A percentile compares a stretch with the other conserved stretches of the same genome.
Conservation (phyloP, 2,888 invertebrate genomes). For the Nomada fucata region DNA sequence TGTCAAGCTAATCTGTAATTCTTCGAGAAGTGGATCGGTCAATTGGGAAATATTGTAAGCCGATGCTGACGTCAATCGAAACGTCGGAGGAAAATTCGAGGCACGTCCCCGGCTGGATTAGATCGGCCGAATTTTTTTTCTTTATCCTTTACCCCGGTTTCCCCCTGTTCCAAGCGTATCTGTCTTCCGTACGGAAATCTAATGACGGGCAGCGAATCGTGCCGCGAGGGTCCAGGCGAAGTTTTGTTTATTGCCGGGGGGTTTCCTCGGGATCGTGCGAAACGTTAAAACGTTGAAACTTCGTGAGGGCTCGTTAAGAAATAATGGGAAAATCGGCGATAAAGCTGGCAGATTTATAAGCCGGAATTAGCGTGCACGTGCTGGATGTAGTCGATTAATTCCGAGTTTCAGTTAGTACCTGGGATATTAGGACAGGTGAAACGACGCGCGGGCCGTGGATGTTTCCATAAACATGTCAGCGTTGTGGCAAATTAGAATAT, state of each 20-base stretch:
- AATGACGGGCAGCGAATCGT: conserved; percentile 21
- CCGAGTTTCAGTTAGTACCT: conserved; percentile 7
- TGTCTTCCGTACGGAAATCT: conserved; percentile 19
- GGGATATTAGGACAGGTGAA: conserved; percentile 38
- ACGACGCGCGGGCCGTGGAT: conserved; percentile 45
- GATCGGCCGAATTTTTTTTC: conserved; percentile 32
- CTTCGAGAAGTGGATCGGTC: conserved; percentile 37
- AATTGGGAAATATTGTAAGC: conserved; percentile 48
- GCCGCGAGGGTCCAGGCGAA: conserved; percentile 1
- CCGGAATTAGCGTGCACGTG: neutral
- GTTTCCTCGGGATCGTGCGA: neutral
- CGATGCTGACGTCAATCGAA: conserved; percentile 39
- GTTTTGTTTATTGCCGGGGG: conserved; percentile 25
- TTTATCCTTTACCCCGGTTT: neutral
- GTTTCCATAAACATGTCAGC: conserved; percentile 64
- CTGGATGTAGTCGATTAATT: conserved; percentile 46
- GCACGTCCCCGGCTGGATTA: conserved; percentile 28
- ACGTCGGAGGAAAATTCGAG: conserved; percentile 22
- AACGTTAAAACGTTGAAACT: neutral
- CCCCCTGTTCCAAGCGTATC: neutral
- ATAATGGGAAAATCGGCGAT: neutral
- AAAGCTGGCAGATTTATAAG: neutral
- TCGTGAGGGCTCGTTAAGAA: neutral
- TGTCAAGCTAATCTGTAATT: conserved; percentile 50
- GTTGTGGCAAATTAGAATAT: conserved; percentile 60